Evolutionary conservation across 2,888 invertebrate genomes (phyloP), one percentile per base, ranked within the genome.

Genomic region (Achlya flavicornis): DNA sequence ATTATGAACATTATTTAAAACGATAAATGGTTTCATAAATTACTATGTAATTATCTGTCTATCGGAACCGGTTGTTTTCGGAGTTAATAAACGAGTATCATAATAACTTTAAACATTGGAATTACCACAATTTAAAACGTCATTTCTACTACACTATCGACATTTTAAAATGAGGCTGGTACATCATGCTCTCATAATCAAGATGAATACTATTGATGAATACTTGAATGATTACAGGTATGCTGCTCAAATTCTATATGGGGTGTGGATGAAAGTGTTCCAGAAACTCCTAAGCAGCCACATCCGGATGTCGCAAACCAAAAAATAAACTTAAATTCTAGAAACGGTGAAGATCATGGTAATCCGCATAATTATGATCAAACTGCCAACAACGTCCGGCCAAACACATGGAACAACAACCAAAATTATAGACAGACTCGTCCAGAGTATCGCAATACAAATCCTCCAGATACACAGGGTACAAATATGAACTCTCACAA

Each of bases 221-320:
- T 12, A 12, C 3, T 41, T 41, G 12, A 35, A 59, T 10, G 19
- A 41, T 83, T 81, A 58, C 76, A 90, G 90, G 77, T 89, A 12
- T 90, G 90, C 68, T 90, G 90, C 67, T 81, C 85, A 6, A 77
- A 75, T 64, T 78, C 76, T 43, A 64, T 81, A 63, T 80, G 79
- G 81, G 79, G 80, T 62, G 60, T 77, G 38, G 71, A 73, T 64
- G 69, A 53, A 53, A 53, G 53, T 53, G 19, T 12, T 12, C 6
- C 41, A 26, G 26, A 12, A 41, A 33, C 26, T 19, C 26, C 19
- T 16, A 60, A 11, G n/a, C 11, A 26, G 10, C 53, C 53, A 53
- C 19, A 60, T 16, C 14, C 41, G 8, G 11, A 38, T 12, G 19
- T 26, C 11, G 6, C 41, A 58, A n/a, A 46, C n/a, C 46, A 46